A percentile compares a stretch with the other conserved stretches of the same genome.
phyloP scores from a whole-genome alignment of 1,140 invertebrate genomes.

The Drosophila burlai region DNA sequence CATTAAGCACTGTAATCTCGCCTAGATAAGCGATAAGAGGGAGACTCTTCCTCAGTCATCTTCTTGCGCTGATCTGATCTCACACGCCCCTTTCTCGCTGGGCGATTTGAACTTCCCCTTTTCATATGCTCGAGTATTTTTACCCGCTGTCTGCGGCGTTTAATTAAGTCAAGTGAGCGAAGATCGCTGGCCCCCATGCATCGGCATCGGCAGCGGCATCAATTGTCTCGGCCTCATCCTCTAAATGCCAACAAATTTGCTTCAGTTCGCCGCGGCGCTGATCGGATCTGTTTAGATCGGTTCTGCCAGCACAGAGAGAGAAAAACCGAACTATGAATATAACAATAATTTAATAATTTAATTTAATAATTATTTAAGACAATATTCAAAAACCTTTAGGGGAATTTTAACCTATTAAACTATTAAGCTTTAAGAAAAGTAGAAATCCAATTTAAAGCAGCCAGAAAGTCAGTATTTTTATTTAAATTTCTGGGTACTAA shows the following conservation, averaged over 20 bases:
- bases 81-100: slow-evolving; percentile 50
- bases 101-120: slow-evolving; percentile 51
- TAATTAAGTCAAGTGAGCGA: slow-evolving; percentile 82
- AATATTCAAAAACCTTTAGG: not conserved
- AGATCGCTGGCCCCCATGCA: slow-evolving; percentile 66
- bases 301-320: slow-evolving; percentile 16
- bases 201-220: slow-evolving; percentile 31
- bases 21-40: slow-evolving; percentile 69
- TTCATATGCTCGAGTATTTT: slow-evolving; percentile 53
- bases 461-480: not conserved
- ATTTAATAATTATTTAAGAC: too few relatives aligned
- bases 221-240: slow-evolving; percentile 57
- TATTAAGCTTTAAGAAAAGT: not conserved
- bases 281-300: slow-evolving; percentile 23
- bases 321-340: not conserved
- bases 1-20: slow-evolving; percentile 45
- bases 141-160: slow-evolving; percentile 55
- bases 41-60: slow-evolving; percentile 42
- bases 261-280: slow-evolving; percentile 20
- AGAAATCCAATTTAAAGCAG: not conserved
- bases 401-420: not conserved
- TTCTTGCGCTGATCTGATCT: slow-evolving; percentile 46
- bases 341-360: not conserved
- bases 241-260: slow-evolving; percentile 77
- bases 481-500: too few relatives aligned